Evolutionary conservation across 2,113 vertebrate genomes (phyloP).

Genomic region (Dicrurus megarhynchus): DNA sequence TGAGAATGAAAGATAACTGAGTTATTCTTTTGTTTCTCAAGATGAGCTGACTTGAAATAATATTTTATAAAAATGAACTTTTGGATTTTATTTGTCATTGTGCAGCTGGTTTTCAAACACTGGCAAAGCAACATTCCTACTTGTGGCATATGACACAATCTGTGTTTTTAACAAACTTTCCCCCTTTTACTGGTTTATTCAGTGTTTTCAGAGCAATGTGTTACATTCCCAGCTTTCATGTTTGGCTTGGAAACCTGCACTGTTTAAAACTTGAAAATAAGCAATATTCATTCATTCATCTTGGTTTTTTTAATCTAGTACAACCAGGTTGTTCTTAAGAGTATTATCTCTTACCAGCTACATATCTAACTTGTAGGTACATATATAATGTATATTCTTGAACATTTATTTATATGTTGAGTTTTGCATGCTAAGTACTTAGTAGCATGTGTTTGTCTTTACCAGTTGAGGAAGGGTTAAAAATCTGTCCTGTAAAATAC

Average conservation of each 20-base stretch:
- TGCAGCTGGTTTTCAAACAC: not conserved
- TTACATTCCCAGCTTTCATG: not conserved
- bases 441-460: not conserved
- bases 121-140: not conserved
- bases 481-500: not conserved
- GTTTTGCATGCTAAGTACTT: not conserved
- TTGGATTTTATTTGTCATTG: not conserved
- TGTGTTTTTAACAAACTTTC: not conserved
- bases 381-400: not conserved
- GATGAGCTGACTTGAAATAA: not conserved
- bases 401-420: not conserved
- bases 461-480: not conserved
- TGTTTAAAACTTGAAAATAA: not conserved
- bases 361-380: accelerated
- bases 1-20: not conserved
- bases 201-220: not conserved
- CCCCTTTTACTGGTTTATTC: not conserved
- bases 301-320: not conserved
- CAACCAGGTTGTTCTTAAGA: not conserved
- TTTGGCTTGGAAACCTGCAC: not conserved
- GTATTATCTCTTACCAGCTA: not conserved
- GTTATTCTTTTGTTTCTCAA: not conserved
- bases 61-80: not conserved
- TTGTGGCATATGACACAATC: not conserved
- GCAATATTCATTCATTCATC: not conserved